These are phyloP conservation scores for Cynodonichthys magdalenae DNA, from an alignment of 2,797 vertebrate species.

Conservation along the genomic window DNA sequence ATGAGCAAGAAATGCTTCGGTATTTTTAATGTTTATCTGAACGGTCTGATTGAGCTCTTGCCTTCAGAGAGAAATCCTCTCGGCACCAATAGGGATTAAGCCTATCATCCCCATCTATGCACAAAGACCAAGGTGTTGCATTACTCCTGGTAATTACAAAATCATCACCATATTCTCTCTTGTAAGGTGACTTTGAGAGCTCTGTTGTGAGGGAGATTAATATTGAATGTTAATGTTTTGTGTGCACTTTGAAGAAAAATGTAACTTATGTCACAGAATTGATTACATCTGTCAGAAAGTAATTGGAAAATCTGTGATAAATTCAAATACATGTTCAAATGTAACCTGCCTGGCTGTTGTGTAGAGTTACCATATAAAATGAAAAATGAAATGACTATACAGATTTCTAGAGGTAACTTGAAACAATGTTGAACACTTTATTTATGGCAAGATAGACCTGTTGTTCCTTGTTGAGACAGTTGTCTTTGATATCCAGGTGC, in stretches of 20 bases:
- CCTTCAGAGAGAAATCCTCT: conserved; percentile 54
- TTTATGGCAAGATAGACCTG: conserved; percentile 18
- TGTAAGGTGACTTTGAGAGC: conserved; percentile 54
- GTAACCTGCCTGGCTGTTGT: conserved; percentile 3
- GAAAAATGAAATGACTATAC: neutral
- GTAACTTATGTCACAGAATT: conserved; percentile 13
- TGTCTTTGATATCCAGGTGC: conserved; percentile 29
- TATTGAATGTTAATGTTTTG: conserved; percentile 30
- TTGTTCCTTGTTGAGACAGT: conserved; percentile 13
- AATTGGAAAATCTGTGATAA: conserved; percentile 24
- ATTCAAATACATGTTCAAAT: conserved; percentile 24
- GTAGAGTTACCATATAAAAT: neutral
- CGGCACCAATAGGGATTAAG: conserved; percentile 58
- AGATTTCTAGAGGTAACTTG: neutral
- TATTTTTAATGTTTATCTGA: conserved; percentile 66
- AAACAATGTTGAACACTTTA: conserved; percentile 6
- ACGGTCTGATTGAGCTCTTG: conserved; percentile 53
- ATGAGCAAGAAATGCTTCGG: conserved; percentile 42
- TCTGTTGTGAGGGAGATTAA: conserved; percentile 28
- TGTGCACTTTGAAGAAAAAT: conserved; percentile 27
- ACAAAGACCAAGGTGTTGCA: conserved; percentile 53
- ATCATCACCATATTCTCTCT: conserved; percentile 48
- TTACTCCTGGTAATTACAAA: conserved; percentile 54
- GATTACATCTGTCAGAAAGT: conserved; percentile 36
- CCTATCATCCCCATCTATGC: conserved; percentile 57